phyloP scores from a whole-genome alignment of 2,888 invertebrate genomes.

The Dicranocentrus wangi region DNA sequence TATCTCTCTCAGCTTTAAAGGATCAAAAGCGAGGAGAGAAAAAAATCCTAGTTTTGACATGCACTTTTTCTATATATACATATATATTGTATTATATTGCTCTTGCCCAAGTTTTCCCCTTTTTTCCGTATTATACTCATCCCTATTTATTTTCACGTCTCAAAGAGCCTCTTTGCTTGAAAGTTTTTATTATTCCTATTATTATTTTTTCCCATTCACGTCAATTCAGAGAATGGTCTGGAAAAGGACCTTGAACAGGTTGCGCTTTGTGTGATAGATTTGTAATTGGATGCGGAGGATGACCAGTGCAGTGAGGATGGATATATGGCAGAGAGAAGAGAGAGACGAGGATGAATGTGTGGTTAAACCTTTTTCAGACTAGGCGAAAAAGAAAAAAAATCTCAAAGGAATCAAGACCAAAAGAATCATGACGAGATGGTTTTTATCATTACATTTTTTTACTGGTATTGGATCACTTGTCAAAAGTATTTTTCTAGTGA shows the following conservation, averaged over 20 bases:
- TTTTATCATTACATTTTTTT: neutral
- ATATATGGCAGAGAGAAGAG: no score
- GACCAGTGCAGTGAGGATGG: neutral
- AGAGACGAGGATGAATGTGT: no score
- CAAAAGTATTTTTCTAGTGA: neutral
- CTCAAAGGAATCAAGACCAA: no score
- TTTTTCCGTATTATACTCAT: no score
- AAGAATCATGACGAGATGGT: no score
- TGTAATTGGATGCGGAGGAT: neutral
- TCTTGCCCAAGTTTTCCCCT: no score
- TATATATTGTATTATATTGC: no score
- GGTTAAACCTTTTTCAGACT: no score
- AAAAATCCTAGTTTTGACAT: neutral
- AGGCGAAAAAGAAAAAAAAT: no score
- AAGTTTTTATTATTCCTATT: neutral
- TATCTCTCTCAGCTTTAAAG: neutral
- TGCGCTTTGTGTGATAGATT: neutral
- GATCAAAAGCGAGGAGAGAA: constrained; percentile 1
- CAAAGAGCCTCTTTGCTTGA: neutral
- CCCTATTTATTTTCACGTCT: no score
- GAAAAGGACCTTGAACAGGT: constrained; percentile 25
- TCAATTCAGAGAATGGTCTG: neutral
- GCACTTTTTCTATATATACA: no score
- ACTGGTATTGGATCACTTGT: neutral
- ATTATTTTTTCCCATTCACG: constrained; percentile 3